A percentile compares a stretch with the other conserved stretches of the same genome.
Evolutionary conservation across 2,113 vertebrate species (phyloP).

Genomic region (Istiophorus platypterus): DNA sequence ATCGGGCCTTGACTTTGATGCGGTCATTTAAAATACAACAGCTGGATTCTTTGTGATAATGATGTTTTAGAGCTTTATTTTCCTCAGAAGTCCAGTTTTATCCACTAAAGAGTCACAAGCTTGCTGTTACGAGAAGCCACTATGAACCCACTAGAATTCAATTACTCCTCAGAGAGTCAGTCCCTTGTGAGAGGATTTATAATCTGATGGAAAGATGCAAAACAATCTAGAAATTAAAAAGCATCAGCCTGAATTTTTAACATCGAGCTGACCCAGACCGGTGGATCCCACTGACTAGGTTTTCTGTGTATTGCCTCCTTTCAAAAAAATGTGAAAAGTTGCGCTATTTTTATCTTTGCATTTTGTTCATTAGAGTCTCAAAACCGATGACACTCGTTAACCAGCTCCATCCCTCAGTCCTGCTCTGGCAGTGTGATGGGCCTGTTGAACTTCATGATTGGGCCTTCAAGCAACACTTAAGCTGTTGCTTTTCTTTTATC

Average conservation of each 20-base stretch:
- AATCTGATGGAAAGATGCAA: neutral
- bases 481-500: constrained; percentile 73
- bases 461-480: constrained; percentile 70
- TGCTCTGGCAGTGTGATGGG: constrained; percentile 31
- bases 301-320: neutral
- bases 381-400: constrained; percentile 48
- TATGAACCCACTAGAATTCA: neutral
- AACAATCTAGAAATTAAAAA: neutral
- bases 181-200: neutral
- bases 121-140: neutral
- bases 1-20: neutral
- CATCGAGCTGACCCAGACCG: neutral
- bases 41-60: neutral
- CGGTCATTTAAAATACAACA: constrained; percentile 17
- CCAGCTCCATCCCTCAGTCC: constrained; percentile 12
- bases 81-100: neutral
- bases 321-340: neutral
- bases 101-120: neutral
- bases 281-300: neutral
- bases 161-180: neutral
- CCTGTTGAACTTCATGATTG: constrained; percentile 58
- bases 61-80: neutral
- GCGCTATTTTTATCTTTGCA: neutral
- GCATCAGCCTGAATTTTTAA: constrained; percentile 5
- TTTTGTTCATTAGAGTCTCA: neutral